These are phyloP conservation scores for Crocallis elinguaria DNA, from an alignment of 2,888 invertebrate species.

Conservation along the genomic window DNA sequence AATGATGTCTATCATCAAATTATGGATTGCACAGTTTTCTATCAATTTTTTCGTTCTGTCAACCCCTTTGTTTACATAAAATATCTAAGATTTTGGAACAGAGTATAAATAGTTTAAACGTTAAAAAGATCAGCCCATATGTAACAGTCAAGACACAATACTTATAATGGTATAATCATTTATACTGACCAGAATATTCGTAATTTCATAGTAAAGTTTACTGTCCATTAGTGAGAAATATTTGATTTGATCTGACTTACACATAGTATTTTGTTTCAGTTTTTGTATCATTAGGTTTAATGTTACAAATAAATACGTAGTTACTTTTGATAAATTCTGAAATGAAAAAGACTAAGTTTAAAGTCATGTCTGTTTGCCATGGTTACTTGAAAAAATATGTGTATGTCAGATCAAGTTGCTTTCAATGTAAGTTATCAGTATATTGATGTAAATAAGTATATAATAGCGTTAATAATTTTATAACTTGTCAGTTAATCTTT, in stretches of 20 bases:
- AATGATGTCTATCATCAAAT: too few species aligned
- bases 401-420: slow-evolving; percentile 41
- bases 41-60: too few species aligned
- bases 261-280: slow-evolving; percentile 11
- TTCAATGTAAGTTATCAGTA: slow-evolving; percentile 49
- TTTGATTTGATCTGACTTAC: slow-evolving; percentile 44
- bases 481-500: slow-evolving; percentile 57
- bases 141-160: slow-evolving; percentile 17
- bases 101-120: too few species aligned
- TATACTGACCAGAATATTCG: slow-evolving; percentile 51
- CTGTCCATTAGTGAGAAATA: slow-evolving; percentile 59
- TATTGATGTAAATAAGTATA: slow-evolving; percentile 56
- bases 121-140: not conserved
- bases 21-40: too few species aligned
- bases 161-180: slow-evolving; percentile 34
- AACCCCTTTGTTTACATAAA: too few species aligned
- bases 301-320: not conserved
- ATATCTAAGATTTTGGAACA: too few species aligned
- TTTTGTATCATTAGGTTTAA: not conserved
- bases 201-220: slow-evolving; percentile 54
- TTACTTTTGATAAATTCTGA: not conserved
- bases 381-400: slow-evolving; percentile 9
- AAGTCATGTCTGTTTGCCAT: too few species aligned
- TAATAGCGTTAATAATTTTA: slow-evolving; percentile 71
- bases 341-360: too few species aligned